Evolutionary conservation across 1,140 invertebrate species (phyloP).

Genomic region (Zaprionus ghesquierei): DNA sequence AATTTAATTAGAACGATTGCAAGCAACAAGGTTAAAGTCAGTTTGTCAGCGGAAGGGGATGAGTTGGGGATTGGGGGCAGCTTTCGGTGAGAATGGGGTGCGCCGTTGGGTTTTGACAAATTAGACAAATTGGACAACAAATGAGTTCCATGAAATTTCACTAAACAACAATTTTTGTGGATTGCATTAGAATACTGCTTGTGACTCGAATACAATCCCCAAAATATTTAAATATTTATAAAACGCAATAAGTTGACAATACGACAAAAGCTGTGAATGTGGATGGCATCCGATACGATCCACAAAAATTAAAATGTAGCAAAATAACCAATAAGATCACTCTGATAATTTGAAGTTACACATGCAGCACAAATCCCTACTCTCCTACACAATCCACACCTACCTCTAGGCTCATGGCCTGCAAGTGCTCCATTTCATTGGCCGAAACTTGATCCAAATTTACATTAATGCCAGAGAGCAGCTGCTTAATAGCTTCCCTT

Average conservation of each 20-base stretch:
- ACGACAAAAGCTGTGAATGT: not conserved
- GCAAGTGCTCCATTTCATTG: conserved; percentile 70
- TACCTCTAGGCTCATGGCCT: conserved; percentile 71
- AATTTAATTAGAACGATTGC: conserved; percentile 72
- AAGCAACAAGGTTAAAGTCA: conserved; percentile 76
- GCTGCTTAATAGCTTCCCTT: conserved; percentile 45
- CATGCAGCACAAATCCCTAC: not conserved
- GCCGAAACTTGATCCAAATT: conserved; percentile 63
- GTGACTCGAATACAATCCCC: not conserved
- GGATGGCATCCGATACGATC: not conserved
- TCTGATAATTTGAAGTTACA: too few species aligned
- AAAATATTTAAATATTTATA: not conserved
- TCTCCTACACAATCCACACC: conserved; percentile 18
- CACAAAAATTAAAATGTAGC: not conserved
- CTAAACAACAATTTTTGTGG: not conserved
- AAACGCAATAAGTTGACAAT: not conserved
- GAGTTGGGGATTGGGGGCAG: not conserved
- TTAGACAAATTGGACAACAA: conserved; percentile 7
- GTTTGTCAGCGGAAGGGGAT: not conserved
- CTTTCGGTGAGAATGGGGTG: conserved; percentile 13
- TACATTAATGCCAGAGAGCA: conserved; percentile 54
- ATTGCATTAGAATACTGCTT: not conserved
- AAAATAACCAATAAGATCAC: not conserved
- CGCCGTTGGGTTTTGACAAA: not conserved
- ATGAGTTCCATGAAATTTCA: not conserved